These are phyloP conservation scores for Perizoma affinitatum DNA, from an alignment of 2,888 invertebrate species.

Conservation along the genomic window DNA sequence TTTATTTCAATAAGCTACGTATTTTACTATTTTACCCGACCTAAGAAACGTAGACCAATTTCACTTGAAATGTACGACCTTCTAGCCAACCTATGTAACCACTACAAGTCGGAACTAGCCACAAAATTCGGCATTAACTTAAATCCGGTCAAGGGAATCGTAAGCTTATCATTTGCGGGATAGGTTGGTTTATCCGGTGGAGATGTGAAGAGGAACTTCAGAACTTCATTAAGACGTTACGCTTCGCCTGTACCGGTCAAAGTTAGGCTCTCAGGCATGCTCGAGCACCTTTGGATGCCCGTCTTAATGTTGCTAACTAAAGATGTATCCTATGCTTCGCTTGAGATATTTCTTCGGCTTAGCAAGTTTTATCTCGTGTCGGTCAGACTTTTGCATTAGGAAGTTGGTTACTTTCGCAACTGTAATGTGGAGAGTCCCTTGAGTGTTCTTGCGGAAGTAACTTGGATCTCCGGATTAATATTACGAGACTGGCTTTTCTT, in stretches of 20 bases:
- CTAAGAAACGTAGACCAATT: not conserved
- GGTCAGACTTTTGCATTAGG: constrained; percentile 55
- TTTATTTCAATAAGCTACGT: not conserved
- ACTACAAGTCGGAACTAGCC: constrained; percentile 51
- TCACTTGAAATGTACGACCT: constrained; percentile 14
- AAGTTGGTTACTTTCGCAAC: constrained; percentile 41
- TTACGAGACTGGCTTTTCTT: constrained; percentile 28
- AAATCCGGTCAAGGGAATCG: constrained; percentile 41
- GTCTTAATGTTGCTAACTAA: constrained; percentile 58
- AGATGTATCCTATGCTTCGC: constrained; percentile 52
- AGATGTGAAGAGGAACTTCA: constrained; percentile 52
- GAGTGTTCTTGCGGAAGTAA: constrained; percentile 36
- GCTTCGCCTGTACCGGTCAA: constrained; percentile 67
- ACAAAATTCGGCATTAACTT: constrained; percentile 49
- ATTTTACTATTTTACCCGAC: too few relatives aligned
- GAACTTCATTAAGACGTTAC: constrained; percentile 77
- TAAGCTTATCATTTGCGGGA: constrained; percentile 46
- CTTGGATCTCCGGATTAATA: constrained; percentile 31
- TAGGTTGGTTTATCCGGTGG: constrained; percentile 52
- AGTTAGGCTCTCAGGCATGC: constrained; percentile 64
- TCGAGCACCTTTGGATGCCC: constrained; percentile 59
- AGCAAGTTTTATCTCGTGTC: constrained; percentile 51
- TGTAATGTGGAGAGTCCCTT: constrained; percentile 37
- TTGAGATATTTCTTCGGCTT: constrained; percentile 55
- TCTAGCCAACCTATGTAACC: constrained; percentile 41